phyloP scores from a whole-genome alignment of 1,140 invertebrate genomes.

The Dendrolimus punctatus region DNA sequence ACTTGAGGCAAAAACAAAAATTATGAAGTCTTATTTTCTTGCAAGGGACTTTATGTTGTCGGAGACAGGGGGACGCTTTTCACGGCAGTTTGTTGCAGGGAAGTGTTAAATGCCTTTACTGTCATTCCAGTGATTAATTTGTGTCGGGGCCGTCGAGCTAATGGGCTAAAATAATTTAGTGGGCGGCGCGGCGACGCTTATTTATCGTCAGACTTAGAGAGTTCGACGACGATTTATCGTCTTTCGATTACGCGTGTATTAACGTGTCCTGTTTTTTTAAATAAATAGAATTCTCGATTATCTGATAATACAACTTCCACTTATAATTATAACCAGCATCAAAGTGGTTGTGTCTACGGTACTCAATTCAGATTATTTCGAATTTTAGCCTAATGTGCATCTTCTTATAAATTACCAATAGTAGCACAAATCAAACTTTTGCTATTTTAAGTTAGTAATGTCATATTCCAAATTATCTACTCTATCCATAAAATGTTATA shows the following conservation, averaged over 20 bases:
- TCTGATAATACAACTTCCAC: too few species aligned
- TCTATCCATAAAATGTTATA: too few species aligned
- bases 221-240: slow-evolving; percentile 35
- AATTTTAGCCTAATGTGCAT: too few species aligned
- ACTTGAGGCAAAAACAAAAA: not conserved
- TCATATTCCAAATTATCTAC: too few species aligned
- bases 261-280: not conserved
- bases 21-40: slow-evolving; percentile 4
- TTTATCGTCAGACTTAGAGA: slow-evolving; percentile 42
- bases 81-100: slow-evolving; percentile 26
- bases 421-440: too few species aligned
- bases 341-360: too few species aligned
- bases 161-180: slow-evolving; percentile 68
- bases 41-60: slow-evolving; percentile 6
- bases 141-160: slow-evolving; percentile 54
- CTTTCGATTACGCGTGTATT: slow-evolving; percentile 18
- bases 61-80: slow-evolving; percentile 7
- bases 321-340: too few species aligned
- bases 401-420: too few species aligned
- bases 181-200: slow-evolving; percentile 49
- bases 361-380: too few species aligned
- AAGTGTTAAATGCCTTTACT: slow-evolving; percentile 64
- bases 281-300: too few species aligned
- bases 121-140: slow-evolving; percentile 69
- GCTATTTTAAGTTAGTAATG: too few species aligned